Base-by-base conservation (phyloP, 2,113 vertebrate genomes). In the Eubucco bourcierii region DNA sequence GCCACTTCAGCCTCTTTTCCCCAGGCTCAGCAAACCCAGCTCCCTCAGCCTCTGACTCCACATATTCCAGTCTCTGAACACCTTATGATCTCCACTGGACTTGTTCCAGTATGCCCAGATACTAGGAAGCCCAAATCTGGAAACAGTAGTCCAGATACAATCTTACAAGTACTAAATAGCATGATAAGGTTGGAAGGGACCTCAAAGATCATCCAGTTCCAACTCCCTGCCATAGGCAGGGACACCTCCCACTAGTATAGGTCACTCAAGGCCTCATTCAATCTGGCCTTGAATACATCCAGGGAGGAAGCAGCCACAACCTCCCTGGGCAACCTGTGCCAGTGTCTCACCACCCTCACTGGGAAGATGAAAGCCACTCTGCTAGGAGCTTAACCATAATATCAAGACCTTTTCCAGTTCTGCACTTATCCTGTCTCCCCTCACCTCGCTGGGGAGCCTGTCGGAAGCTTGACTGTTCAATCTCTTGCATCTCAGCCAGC, bases 401-500 rank as follows among this genome's bases (percentile, higher is more conserved):
- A 52, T 7, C 4, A 29, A 37, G 28, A 31, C 8, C 41, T 71
- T 21, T 34, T 52, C 53, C 55, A 61, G 27, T 29, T 72, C 53
- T 67, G 15, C 18, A 53, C 11, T 46, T 65, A 58, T 50, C 34
- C 46, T 29, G 73, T 33, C 16, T 29, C 12, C 50, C 20, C 72
- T 96, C 87, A 99, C 99, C 99, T 99, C 99, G 98, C 96, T 99
- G 99, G 61, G 99, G 99, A 63, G 98, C 99, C 87, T 99, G 99
- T 87, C 99, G 98, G 89, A 99, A 99, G 93, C 94, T 99, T 78
- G 99, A 99, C 94, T 99, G 99, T 72, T 99, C 99, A 59, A 99
- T 99, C 95, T 99, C 98, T 93, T 99, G 99, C 99, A 99, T 99
- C 95, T 99, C 99, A 39, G 99, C 99, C 97, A 99, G 92, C 34